Conservation (phyloP, 2,888 invertebrate species). For the Drosophila kambysellisi region DNA sequence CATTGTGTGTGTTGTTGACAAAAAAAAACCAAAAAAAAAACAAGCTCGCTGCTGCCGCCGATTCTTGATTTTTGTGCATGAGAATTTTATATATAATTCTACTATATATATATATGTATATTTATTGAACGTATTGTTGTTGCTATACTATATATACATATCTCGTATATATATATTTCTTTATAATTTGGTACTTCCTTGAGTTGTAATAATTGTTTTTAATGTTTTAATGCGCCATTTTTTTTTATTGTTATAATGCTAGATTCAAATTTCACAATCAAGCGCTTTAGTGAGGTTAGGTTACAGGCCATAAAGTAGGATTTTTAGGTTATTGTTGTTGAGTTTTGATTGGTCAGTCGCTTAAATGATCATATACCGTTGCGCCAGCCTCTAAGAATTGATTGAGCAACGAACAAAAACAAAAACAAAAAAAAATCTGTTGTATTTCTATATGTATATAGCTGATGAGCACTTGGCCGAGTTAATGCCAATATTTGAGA, state of each 20-base stretch:
- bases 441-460: slow-evolving; percentile 81
- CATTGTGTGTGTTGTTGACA: slow-evolving; percentile 79
- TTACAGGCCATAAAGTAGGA: slow-evolving; percentile 22
- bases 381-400: slow-evolving; percentile 39
- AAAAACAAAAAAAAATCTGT: slow-evolving; percentile 31
- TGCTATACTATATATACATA: slow-evolving; percentile 48
- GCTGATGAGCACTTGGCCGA: slow-evolving; percentile 98
- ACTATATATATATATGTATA: slow-evolving; percentile 24
- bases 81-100: slow-evolving; percentile 54
- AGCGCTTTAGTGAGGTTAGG: slow-evolving; percentile 45
- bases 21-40: slow-evolving; percentile 29
- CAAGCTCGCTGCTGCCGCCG: slow-evolving; percentile 57
- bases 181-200: slow-evolving; percentile 40
- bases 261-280: slow-evolving; percentile 39
- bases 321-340: slow-evolving; percentile 27
- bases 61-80: slow-evolving; percentile 72
- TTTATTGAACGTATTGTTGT: slow-evolving; percentile 49
- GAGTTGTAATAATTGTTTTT: slow-evolving; percentile 22
- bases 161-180: slow-evolving; percentile 29
- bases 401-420: slow-evolving; percentile 13
- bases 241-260: slow-evolving; percentile 32
- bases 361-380: slow-evolving; percentile 84
- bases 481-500: slow-evolving; percentile 98
- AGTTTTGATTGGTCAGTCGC: slow-evolving; percentile 45
- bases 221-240: slow-evolving; percentile 31